Base-by-base conservation (phyloP, 2,888 invertebrate genomes). In the Sarcophaga subvicina region DNA sequence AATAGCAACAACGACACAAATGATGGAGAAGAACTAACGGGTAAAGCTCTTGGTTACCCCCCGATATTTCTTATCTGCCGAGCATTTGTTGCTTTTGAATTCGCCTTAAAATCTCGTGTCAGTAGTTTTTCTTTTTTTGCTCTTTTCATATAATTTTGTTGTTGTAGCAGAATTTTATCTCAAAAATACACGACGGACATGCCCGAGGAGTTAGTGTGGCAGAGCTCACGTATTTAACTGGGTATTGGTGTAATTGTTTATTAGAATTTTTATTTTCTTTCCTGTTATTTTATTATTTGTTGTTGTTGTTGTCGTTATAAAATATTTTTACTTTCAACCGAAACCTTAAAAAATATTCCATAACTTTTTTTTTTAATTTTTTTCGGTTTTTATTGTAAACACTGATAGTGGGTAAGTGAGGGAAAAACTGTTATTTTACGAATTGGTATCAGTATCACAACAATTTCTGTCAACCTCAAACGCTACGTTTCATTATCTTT, bases 91-190 rank as follows among this genome's bases (percentile, higher is more conserved):
- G 45, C 22, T 69, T 78, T 76, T 49, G 20, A 62, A 49, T 63
- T 70, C 49, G n/a, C 47, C 20, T 54, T 27, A 59, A 77, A 77
- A 77, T 77, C 67, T 77, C 77, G 60, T 77, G 67, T 77, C 59
- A 69, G 27, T 59, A n/a, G 54, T 62, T 45, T 73, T 20, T 45
- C 3, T 54, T 54, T 17, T 14, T 54, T 54, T 17, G 2, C 5
- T 47, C 0, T 47, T 49, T 54, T 17, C 49, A 4, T 10, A 37
- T 37, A 4, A 37, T 37, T 37, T 37, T 10, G 37, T 37, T 37
- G 37, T 37, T 59, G 27, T 67, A 59, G 54, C 12, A 54, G 14
- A 49, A 66, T 76, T 59, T 76, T 76, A 76, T 76, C 76, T 59
- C 37, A 54, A 63, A 59, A 37, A 10, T 37, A 10, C 8, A 66